phyloP scores from a whole-genome alignment of 2,888 invertebrate genomes.

The Poecilobothrus nobilitatus region DNA sequence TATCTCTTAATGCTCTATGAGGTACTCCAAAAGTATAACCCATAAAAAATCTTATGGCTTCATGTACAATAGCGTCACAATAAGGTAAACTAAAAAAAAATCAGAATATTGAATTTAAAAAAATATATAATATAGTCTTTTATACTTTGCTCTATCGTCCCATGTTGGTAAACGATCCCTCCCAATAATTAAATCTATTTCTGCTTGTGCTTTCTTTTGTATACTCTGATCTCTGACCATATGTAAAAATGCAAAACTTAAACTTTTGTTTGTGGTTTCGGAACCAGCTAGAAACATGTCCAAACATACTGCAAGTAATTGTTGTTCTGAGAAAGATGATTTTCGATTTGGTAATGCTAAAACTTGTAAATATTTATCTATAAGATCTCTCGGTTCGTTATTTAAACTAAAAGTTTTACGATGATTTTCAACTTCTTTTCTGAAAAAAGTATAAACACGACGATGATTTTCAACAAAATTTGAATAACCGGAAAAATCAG shows the following conservation, averaged over 20 bases:
- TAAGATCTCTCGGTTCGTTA: conserved; percentile 63
- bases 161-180: conserved; percentile 57
- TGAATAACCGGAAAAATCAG: conserved; percentile 67
- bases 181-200: conserved; percentile 68
- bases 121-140: background rate
- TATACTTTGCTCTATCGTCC: conserved; percentile 59
- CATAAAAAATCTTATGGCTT: conserved; percentile 71
- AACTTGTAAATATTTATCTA: conserved; percentile 70
- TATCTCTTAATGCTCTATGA: conserved; percentile 66
- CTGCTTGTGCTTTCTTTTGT: conserved; percentile 65
- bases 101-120: conserved; percentile 1
- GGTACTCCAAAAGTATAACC: conserved; percentile 70
- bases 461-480: conserved; percentile 62
- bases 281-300: conserved; percentile 84
- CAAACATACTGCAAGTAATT: conserved; percentile 69
- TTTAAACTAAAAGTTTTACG: conserved; percentile 52
- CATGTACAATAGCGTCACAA: conserved; percentile 67
- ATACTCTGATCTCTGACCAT: conserved; percentile 62
- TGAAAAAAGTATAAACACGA: conserved; percentile 62
- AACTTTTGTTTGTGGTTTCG: conserved; percentile 72
- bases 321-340: conserved; percentile 58
- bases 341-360: conserved; percentile 52
- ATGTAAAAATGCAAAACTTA: conserved; percentile 69
- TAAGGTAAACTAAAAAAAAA: conserved; percentile 63
- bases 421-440: conserved; percentile 62